Evolutionary conservation across 2,888 invertebrate genomes (phyloP).

Genomic region (Gymnocheta viridis): DNA sequence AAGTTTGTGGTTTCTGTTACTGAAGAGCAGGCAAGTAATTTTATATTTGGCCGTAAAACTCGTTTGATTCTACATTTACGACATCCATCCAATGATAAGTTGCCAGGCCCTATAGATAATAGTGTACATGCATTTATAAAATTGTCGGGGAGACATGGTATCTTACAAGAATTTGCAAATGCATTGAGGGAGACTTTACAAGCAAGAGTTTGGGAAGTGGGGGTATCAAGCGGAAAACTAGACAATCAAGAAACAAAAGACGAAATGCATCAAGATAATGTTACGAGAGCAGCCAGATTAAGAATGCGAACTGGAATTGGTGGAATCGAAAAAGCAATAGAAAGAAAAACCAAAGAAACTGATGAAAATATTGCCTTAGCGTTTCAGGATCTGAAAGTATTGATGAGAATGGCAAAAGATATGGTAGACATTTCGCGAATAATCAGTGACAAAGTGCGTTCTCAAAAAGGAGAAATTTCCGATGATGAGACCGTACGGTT

Average conservation of each 20-base stretch:
- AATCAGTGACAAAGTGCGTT: slow-evolving; percentile 95
- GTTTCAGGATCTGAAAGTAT: slow-evolving; percentile 96
- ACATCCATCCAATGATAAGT: slow-evolving; percentile 85
- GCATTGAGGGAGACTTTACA: slow-evolving; percentile 86
- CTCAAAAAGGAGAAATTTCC: slow-evolving; percentile 96
- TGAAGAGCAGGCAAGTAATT: slow-evolving; percentile 90
- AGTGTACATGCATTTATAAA: slow-evolving; percentile 90
- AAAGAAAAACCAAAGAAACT: slow-evolving; percentile 94
- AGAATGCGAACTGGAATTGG: slow-evolving; percentile 94
- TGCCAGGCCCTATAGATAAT: slow-evolving; percentile 88
- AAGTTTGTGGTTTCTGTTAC: slow-evolving; percentile 89
- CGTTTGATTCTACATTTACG: slow-evolving; percentile 90
- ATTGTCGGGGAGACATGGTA: slow-evolving; percentile 93
- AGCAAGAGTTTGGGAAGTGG: slow-evolving; percentile 86
- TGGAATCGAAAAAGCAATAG: slow-evolving; percentile 96
- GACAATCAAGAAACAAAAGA: neutral
- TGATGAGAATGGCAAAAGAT: slow-evolving; percentile 98
- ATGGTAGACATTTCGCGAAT: slow-evolving; percentile 97
- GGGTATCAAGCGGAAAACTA: slow-evolving; percentile 36
- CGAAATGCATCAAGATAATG: neutral
- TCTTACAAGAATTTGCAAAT: slow-evolving; percentile 85
- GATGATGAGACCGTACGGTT: slow-evolving; percentile 98
- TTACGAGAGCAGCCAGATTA: slow-evolving; percentile 79
- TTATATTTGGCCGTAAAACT: slow-evolving; percentile 90
- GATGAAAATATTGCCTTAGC: slow-evolving; percentile 95